Evolutionary conservation across 2,888 invertebrate species (phyloP).

Genomic region (Phengaris alcon): DNA sequence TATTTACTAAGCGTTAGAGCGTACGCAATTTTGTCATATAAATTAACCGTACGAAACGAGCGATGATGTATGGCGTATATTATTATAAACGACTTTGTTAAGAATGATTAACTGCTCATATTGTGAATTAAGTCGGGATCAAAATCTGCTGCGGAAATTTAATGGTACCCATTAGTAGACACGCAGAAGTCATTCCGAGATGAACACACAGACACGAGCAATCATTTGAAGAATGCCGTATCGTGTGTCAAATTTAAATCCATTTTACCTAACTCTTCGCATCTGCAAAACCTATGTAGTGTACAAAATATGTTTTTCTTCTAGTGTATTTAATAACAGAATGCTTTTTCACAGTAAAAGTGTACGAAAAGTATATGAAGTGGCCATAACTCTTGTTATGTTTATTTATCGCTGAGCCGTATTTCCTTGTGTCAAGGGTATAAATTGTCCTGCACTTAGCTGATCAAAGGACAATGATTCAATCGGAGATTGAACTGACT

Average conservation of each 20-base stretch:
- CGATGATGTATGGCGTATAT: conserved; percentile 34
- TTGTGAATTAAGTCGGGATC: not conserved
- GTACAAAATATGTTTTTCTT: not conserved
- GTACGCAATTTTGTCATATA: conserved; percentile 32
- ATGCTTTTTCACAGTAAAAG: not conserved
- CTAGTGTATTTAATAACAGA: not conserved
- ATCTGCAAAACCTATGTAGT: not conserved
- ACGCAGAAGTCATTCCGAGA: not conserved
- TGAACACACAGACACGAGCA: not conserved
- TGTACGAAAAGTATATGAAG: not conserved
- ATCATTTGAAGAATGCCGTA: not conserved
- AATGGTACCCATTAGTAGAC: conserved; percentile 2
- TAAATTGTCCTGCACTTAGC: conserved; percentile 22
- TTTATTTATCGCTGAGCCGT: conserved; percentile 20
- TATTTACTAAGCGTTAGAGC: conserved; percentile 26
- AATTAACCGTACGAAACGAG: conserved; percentile 32
- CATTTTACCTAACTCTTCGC: not conserved
- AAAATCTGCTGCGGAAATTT: not conserved
- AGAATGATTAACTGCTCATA: conserved; percentile 16
- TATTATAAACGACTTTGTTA: conserved; percentile 3
- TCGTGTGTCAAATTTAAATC: not conserved
- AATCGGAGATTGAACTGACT: not conserved
- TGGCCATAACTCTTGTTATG: conserved; percentile 17
- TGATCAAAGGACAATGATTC: conserved; percentile 7
- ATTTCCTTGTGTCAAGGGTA: not conserved